Evolutionary conservation across 2,113 vertebrate species (phyloP).

Genomic region (Ptychochromis oligacanthus): DNA sequence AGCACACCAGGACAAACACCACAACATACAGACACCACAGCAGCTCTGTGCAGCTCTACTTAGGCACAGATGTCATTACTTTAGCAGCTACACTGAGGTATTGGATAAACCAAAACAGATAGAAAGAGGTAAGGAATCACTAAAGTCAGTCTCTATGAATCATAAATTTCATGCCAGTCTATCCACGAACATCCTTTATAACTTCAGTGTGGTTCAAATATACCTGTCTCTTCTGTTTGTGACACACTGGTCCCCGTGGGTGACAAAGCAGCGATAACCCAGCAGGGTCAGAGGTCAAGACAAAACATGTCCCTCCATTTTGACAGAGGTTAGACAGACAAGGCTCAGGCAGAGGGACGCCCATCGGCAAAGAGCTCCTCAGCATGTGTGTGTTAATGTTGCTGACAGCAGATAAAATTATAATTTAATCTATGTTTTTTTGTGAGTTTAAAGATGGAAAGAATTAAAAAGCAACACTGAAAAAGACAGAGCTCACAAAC

Average conservation of each 20-base stretch:
- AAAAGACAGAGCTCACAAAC: not conserved
- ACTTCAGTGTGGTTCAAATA: no score
- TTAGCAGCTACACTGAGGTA: no score
- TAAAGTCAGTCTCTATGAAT: not conserved
- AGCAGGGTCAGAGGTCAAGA: constrained; percentile 51
- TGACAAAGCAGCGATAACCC: no score
- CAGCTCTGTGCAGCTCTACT: no score
- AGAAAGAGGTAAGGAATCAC: no score
- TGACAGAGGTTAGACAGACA: constrained; percentile 56
- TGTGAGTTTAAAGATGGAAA: not conserved
- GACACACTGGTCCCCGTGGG: no score
- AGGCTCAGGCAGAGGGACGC: constrained; percentile 26
- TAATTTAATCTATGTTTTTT: no score
- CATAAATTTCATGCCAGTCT: not conserved
- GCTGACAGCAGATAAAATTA: not conserved
- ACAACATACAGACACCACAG: no score
- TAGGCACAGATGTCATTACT: no score
- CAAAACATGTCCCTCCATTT: constrained; percentile 57
- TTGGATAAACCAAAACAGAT: no score
- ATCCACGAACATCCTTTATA: not conserved
- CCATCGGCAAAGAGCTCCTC: constrained; percentile 38
- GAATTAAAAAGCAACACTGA: not conserved
- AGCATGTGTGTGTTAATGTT: constrained; percentile 15
- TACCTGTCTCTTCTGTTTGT: no score
- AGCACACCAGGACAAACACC: not conserved